Evolutionary conservation across 2,888 invertebrate genomes (phyloP), one percentile per base, ranked within the genome.

Genomic region (Odontocolon sp.): DNA sequence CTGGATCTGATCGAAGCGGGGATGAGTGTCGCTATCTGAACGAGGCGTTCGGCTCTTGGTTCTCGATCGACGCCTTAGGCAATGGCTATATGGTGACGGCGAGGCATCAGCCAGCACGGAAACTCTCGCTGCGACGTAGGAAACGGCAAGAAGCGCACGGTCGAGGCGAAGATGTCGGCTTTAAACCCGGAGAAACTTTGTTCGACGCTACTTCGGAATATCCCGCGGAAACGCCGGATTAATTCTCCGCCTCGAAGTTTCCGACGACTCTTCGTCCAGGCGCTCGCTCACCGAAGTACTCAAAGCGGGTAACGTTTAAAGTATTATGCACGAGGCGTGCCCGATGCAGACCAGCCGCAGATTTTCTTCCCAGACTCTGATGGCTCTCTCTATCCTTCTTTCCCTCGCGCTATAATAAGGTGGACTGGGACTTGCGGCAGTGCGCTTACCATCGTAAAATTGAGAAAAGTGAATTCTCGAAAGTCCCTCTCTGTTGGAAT

Each of bases 201-300:
- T 81, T 80, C 82, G 77, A 80, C 80, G 82, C 82, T 79, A 82
- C 84, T 83, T 82, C 77, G 78, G 81, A 83, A 84, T 85, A 86
- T 86, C 82, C 85, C 84, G 83, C 80, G 85, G 85, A 86, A 86
- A 84, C 82, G 82, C 84, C 81, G 82, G 84, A 85, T 87, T 86
- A 84, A 84, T 83, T 84, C 81, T 82, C 82, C 82, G 79, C 57
- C 57, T 40, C 50, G 81, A 85, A 85, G 81, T 85, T 84, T 83
- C 79, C 78, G 80, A 82, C 81, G 75, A 83, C 76, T 81, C 81
- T 79, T 79, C 80, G 78, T 80, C 78, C 77, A 79, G 59, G 52
- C 69, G 23, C 59, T 36, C 23, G n/a, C n/a, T n/a, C n/a, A n/a
- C n/a, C 16, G 36, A 47, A 23, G n/a, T 33, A 63, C 70, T 54